Percentiles rank a stretch among this genome's conserved stretches.
These are phyloP conservation scores for Montipora capricornis DNA, from an alignment of 64 coral and sea anemone species.

Conservation along the genomic window DNA sequence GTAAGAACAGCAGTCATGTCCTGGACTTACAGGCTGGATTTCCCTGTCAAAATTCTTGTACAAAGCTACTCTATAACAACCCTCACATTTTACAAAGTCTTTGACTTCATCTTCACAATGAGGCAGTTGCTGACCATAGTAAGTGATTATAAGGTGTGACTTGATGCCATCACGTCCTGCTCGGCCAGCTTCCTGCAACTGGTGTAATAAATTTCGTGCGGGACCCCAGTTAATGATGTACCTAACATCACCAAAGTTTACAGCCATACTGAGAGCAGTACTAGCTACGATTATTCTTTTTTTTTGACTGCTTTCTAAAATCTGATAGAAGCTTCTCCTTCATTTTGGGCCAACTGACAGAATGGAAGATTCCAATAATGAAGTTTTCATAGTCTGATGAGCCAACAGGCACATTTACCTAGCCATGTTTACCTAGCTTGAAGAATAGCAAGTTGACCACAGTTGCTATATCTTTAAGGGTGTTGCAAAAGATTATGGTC, in stretches of 20 bases:
- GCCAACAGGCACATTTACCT: slow-evolving; percentile 1
- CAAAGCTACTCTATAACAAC: slow-evolving; percentile 45
- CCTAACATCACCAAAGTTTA: slow-evolving; percentile 29
- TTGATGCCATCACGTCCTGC: slow-evolving; percentile 42
- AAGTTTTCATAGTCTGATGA: slow-evolving; percentile 19
- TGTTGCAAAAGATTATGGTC: slow-evolving; percentile 67
- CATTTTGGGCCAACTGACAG: slow-evolving; percentile 32
- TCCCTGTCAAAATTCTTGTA: slow-evolving; percentile 39
- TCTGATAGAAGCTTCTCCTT: slow-evolving; percentile 7
- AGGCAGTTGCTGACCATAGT: slow-evolving; percentile 66
- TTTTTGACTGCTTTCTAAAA: not conserved
- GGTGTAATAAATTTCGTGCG: slow-evolving; percentile 6
- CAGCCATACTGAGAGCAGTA: slow-evolving; percentile 49
- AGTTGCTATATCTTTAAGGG: slow-evolving; percentile 38
- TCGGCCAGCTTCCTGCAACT: slow-evolving; percentile 30
- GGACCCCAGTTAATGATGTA: slow-evolving; percentile 52
- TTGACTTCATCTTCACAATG: slow-evolving; percentile 65
- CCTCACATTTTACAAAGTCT: slow-evolving; percentile 53
- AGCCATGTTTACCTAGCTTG: slow-evolving; percentile 43
- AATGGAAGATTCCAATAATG: slow-evolving; percentile 43
- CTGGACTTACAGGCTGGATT: slow-evolving; percentile 36
- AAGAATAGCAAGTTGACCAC: slow-evolving; percentile 25
- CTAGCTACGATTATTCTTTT: slow-evolving; percentile 31
- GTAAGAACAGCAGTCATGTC: slow-evolving; percentile 56
- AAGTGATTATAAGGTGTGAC: slow-evolving; percentile 24